Percentiles rank a stretch among this genome's conserved stretches.
Conservation (phyloP, 2,888 invertebrate species). For the Silvanus unidentatus region DNA sequence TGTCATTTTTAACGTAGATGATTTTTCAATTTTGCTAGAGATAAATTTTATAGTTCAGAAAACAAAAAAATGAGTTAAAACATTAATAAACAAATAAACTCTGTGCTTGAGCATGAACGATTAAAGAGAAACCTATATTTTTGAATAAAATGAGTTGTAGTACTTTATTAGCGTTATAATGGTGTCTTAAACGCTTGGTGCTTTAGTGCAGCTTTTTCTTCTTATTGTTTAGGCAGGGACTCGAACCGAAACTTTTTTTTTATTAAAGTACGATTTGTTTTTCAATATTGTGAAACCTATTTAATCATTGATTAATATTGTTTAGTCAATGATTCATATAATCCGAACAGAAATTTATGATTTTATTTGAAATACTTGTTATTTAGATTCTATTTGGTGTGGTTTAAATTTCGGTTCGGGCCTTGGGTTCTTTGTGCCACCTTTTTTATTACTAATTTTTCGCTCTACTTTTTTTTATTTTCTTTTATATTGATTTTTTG, state of each 20-base stretch:
- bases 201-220: constrained; percentile 42
- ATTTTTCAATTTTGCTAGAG: neutral
- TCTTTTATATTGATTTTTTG: too few species aligned
- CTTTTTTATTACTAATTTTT: constrained; percentile 9
- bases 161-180: constrained; percentile 24
- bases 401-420: constrained; percentile 42
- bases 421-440: constrained; percentile 36
- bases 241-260: constrained; percentile 40
- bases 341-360: too few species aligned
- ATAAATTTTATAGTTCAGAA: neutral
- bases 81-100: constrained; percentile 20
- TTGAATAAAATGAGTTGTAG: constrained; percentile 27
- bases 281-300: neutral
- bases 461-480: constrained; percentile 5
- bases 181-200: constrained; percentile 39
- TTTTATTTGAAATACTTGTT: neutral
- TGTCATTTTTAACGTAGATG: neutral
- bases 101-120: constrained; percentile 40
- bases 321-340: neutral
- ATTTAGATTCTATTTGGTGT: constrained; percentile 6
- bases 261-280: too few species aligned
- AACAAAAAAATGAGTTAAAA: neutral
- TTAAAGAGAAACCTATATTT: constrained; percentile 17
- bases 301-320: neutral
- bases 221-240: constrained; percentile 45